Conservation (phyloP, 35 echinoderm and acorn worm genomes). For the Lytechinus pictus region DNA sequence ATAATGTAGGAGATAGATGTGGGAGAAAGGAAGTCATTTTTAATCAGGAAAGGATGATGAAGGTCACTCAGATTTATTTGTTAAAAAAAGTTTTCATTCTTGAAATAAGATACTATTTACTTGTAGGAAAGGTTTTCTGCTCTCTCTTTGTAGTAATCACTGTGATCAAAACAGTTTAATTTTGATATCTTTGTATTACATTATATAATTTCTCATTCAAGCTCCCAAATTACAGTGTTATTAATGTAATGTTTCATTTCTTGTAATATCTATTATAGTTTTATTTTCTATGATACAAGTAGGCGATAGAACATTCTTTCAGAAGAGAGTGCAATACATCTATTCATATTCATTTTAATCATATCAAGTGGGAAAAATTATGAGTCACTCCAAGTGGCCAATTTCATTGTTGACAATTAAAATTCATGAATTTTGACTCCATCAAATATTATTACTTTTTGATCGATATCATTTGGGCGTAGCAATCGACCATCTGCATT, state of each 20-base stretch:
- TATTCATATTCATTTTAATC: background rate
- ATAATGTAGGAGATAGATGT: background rate
- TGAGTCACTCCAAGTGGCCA: background rate
- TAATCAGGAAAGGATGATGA: background rate
- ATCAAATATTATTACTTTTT: background rate
- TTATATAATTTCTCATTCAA: too few species aligned
- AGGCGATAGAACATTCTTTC: too few species aligned
- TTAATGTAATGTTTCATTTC: too few species aligned
- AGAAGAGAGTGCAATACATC: background rate
- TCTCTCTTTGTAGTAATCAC: too few species aligned
- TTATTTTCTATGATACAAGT: too few species aligned
- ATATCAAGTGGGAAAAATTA: background rate
- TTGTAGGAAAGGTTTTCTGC: too few species aligned
- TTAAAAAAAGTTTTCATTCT: background rate
- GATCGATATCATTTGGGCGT: background rate
- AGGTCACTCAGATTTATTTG: background rate
- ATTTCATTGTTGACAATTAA: background rate
- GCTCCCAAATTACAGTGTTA: too few species aligned
- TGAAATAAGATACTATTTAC: background rate
- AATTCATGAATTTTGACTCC: background rate
- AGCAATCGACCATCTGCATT: background rate
- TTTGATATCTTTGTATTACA: too few species aligned
- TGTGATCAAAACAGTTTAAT: too few species aligned
- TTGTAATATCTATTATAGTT: too few species aligned
- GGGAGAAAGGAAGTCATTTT: background rate